A percentile compares a stretch with the other conserved stretches of the same genome.
Conservation (phyloP, 2,888 invertebrate species). For the Acleris sparsana region DNA sequence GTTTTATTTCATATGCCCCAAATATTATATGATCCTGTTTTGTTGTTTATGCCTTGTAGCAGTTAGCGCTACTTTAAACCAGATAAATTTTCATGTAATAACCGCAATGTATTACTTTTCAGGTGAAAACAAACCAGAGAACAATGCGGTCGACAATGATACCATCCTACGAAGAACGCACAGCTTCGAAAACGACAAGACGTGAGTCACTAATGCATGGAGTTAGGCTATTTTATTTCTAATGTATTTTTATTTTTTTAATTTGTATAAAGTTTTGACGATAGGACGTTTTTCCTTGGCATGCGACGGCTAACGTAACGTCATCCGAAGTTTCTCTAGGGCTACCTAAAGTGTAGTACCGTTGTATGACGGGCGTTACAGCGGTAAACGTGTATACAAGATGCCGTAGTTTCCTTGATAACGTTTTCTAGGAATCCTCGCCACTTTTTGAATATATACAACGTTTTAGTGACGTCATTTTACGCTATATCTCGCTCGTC, state of each 20-base stretch:
- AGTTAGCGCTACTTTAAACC: too few relatives aligned
- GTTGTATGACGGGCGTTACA: too few relatives aligned
- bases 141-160: constrained; percentile 65
- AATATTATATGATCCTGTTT: too few relatives aligned
- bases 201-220: constrained; percentile 85
- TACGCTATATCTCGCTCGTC: neutral
- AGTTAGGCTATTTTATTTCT: neutral
- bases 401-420: too few relatives aligned
- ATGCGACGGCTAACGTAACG: constrained; percentile 11
- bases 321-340: neutral
- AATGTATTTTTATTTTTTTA: constrained; percentile 21
- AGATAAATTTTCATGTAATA: neutral
- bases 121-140: constrained; percentile 83
- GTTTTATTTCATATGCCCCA: too few relatives aligned
- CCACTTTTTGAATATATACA: too few relatives aligned
- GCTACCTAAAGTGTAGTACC: neutral
- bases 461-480: too few relatives aligned
- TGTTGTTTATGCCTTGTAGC: too few relatives aligned
- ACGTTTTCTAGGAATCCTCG: too few relatives aligned
- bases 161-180: constrained; percentile 89
- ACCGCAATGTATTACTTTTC: constrained; percentile 43
- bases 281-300: constrained; percentile 27
- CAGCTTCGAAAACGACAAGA: constrained; percentile 94
- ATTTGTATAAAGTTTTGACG: constrained; percentile 20
- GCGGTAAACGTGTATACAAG: too few relatives aligned